Conservation (phyloP, 2,797 vertebrate species). For the Chelidonichthys spinosus region DNA sequence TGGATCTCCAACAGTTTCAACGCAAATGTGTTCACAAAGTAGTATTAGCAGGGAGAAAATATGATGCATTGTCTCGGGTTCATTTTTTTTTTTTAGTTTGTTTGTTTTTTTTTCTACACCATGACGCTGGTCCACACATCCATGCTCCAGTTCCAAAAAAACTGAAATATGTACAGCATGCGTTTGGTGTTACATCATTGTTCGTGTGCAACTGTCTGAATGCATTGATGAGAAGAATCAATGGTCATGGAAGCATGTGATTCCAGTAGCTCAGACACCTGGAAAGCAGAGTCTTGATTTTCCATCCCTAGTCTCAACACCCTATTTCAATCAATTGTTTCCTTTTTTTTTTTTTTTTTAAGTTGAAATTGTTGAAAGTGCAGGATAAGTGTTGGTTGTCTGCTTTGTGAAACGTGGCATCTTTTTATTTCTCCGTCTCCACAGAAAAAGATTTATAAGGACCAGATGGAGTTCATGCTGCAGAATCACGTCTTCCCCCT, state of each 20-base stretch:
- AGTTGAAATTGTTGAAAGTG: neutral
- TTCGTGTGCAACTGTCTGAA: neutral
- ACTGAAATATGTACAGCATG: neutral
- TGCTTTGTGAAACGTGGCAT: neutral
- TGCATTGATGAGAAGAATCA: neutral
- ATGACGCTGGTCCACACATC: neutral
- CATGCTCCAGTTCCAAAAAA: neutral
- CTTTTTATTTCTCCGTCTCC: conserved; percentile 1
- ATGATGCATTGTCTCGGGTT: neutral
- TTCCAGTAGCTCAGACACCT: neutral
- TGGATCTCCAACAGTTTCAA: neutral
- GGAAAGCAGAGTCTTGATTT: neutral
- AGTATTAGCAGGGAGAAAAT: neutral
- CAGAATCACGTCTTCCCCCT: conserved; percentile 98
- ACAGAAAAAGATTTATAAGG: conserved; percentile 99
- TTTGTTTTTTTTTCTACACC: neutral
- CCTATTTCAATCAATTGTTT: neutral
- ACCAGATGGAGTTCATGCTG: conserved; percentile 99
- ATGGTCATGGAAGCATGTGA: neutral
- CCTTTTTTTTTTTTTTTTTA: neutral
- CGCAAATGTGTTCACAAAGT: neutral
- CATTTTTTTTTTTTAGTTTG: neutral
- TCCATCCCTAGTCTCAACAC: neutral
- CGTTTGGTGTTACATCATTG: neutral
- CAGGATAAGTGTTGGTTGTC: neutral